Evolutionary conservation across 2,113 vertebrate species (phyloP).

Genomic region (Mellivora capensis): DNA sequence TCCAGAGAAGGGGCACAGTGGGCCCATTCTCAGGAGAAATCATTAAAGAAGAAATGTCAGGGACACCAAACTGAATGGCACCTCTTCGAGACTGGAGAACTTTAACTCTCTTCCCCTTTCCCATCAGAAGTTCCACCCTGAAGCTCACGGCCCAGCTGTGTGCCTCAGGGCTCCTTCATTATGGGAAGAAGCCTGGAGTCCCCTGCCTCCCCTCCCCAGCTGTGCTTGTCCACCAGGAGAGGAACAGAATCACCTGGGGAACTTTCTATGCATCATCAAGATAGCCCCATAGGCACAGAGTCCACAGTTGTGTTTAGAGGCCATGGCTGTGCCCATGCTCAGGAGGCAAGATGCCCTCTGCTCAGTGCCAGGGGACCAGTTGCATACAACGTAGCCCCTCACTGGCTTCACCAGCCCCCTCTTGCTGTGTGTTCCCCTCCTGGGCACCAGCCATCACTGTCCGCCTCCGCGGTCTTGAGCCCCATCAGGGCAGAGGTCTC

Average conservation of each 20-base stretch:
- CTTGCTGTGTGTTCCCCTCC: background rate
- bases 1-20: background rate
- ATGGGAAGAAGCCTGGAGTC: background rate
- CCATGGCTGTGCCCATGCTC: accelerated
- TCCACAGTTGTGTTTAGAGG: background rate
- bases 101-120: background rate
- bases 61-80: background rate
- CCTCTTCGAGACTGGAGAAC: background rate
- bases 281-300: accelerated
- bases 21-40: background rate
- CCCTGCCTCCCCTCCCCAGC: background rate
- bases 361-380: background rate
- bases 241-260: background rate
- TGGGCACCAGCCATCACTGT: accelerated
- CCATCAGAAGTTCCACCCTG: background rate
- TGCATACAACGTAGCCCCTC: accelerated
- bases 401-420: too few relatives aligned
- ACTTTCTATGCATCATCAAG: background rate
- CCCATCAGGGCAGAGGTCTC: background rate
- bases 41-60: background rate
- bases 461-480: background rate
- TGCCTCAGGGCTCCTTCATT: background rate
- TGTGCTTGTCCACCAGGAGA: background rate
- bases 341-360: background rate
- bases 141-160: background rate